A percentile compares a stretch with the other conserved stretches of the same genome.
These are phyloP conservation scores for Rhagoletis zephyria DNA, from an alignment of 1,140 invertebrate genomes.

Conservation along the genomic window DNA sequence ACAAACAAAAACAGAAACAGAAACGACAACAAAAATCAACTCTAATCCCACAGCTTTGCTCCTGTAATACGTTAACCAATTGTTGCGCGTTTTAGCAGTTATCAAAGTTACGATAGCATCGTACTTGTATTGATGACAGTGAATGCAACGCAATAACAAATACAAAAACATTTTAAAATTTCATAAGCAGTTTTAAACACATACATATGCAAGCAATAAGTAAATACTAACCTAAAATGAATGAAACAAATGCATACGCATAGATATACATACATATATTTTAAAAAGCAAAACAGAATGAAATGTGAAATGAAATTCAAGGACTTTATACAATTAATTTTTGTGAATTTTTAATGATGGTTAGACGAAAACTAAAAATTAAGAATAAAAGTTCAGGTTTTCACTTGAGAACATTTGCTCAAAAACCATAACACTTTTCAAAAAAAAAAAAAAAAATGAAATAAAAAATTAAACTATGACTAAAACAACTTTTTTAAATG, in stretches of 20 bases:
- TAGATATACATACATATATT: constrained; percentile 9
- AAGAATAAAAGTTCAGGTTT: neutral
- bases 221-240: neutral
- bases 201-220: constrained; percentile 27
- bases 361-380: neutral
- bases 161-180: neutral
- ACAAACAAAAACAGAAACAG: neutral
- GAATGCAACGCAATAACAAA: neutral
- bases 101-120: neutral
- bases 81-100: neutral
- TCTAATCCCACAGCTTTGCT: neutral
- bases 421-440: neutral
- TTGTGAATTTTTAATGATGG: neutral
- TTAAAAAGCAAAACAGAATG: neutral
- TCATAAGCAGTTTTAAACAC: neutral
- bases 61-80: neutral
- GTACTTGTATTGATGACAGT: neutral
- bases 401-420: neutral
- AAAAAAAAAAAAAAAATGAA: neutral
- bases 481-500: neutral
- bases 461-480: neutral
- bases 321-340: neutral
- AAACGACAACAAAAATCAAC: neutral
- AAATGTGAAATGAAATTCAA: neutral
- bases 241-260: neutral